Base-by-base conservation (phyloP, 30 jellyfish, hydroid and myxozoan species). In the Clytia hemisphaerica region DNA sequence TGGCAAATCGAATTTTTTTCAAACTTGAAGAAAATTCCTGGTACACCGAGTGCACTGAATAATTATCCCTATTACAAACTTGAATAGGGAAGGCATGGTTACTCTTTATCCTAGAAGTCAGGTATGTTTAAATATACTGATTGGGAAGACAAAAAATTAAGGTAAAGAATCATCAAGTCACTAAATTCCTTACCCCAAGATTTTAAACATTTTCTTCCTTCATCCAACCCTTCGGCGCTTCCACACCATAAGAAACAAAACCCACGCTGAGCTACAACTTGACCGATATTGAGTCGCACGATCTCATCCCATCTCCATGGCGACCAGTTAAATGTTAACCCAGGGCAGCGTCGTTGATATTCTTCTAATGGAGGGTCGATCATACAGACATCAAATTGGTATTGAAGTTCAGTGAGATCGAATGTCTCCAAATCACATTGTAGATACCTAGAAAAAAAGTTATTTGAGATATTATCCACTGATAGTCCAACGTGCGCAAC, bases 241-340 rank as follows among this genome's bases (percentile, higher is more conserved):
- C 99, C 99, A 66, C 99, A 92, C 99, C 99, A 92, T 6, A 92
- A 75, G 57, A 92, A 92, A 61, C 80, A 57, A 75, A 92, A 92
- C 31, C 96, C 77, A 18, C 99, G 93, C 66, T 76, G 94, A 7
- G 99, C 95, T 33, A 94, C 95, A 21, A 83, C 94, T 42, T 79
- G 94, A 6, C 89, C 94, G 3, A 92, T 77, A 42, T 92, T 94
- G 29, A 92, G 82, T 45, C 80, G 75, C 73, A 82, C 78, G 21
- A 92, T 83, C 93, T 92, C 99, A 7, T 92, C 99, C 99, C 99
- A 92, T 29, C 73, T 81, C 99, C 99, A 92, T 31, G 95, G 94
- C 49, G 82, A 71, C 95, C 95, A 79, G 58, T 69, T 83, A 74
- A 78, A 84, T 35, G 83, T 78, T n/a, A 92, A 62, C 10, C 94